These are phyloP conservation scores for Phaonia tiefii DNA, from an alignment of 2,888 invertebrate genomes.

Conservation along the genomic window DNA sequence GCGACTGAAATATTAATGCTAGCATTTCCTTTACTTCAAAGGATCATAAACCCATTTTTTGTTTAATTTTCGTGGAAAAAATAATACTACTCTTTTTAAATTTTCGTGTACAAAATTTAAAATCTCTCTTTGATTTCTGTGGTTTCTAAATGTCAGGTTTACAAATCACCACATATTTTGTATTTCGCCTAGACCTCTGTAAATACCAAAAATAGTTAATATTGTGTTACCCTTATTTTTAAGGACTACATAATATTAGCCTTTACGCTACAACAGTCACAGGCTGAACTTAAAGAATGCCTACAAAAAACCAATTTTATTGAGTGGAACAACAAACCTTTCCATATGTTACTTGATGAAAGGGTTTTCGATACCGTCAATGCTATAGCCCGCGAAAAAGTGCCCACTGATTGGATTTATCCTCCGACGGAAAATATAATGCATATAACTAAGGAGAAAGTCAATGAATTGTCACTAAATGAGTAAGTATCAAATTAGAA, in stretches of 20 bases:
- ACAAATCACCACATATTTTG: background rate
- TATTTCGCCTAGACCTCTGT: background rate
- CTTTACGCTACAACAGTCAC: conserved; percentile 38
- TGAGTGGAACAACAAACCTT: conserved; percentile 8
- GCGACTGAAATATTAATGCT: too few relatives aligned
- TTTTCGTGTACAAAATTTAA: too few relatives aligned
- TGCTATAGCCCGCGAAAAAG: conserved; percentile 38
- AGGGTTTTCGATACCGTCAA: conserved; percentile 36
- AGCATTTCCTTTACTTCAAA: too few relatives aligned
- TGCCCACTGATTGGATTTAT: conserved; percentile 13
- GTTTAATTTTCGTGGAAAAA: too few relatives aligned
- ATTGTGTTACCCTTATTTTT: background rate
- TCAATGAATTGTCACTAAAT: conserved; percentile 25
- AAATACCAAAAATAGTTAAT: background rate
- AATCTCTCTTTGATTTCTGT: too few relatives aligned
- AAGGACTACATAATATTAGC: conserved; percentile 35
- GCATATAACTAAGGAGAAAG: conserved; percentile 40
- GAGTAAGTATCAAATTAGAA: conserved; percentile 23
- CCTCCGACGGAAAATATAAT: conserved; percentile 32
- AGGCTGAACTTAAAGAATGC: conserved; percentile 40
- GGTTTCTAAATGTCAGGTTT: too few relatives aligned
- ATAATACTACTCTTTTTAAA: too few relatives aligned
- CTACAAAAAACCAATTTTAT: conserved; percentile 26
- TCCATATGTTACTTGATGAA: conserved; percentile 37
- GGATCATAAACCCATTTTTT: too few relatives aligned